Conservation (phyloP, 2,113 vertebrate genomes). For the Tonatia bakeri region DNA sequence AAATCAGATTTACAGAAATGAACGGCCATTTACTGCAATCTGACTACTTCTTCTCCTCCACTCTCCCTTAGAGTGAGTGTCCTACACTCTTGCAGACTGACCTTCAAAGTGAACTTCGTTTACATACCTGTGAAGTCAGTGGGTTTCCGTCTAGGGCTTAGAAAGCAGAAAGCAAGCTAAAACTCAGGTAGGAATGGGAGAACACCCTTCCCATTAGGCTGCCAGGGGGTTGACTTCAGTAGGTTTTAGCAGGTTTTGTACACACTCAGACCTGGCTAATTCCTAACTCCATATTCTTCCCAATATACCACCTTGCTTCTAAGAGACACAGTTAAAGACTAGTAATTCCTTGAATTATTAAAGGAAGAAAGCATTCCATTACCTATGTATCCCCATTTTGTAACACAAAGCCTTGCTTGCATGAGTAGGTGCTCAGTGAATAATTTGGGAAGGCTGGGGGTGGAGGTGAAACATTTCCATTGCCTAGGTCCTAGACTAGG, state of each 20-base stretch:
- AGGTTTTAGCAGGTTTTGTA: background rate
- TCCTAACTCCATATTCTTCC: background rate
- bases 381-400: background rate
- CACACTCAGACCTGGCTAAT: background rate
- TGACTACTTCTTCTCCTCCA: background rate
- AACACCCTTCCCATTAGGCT: background rate
- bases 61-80: background rate
- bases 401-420: background rate
- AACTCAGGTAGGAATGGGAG: background rate
- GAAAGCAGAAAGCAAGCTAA: background rate
- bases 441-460: background rate
- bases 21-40: background rate
- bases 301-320: background rate
- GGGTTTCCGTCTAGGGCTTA: background rate
- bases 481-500: background rate
- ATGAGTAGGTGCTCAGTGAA: background rate
- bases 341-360: constrained; percentile 32
- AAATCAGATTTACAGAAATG: background rate
- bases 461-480: background rate
- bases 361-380: background rate
- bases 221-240: background rate
- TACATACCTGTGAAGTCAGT: background rate
- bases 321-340: background rate
- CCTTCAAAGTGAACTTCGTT: background rate
- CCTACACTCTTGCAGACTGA: background rate